Evolutionary conservation across 2,888 invertebrate genomes (phyloP), one percentile per base, ranked within the genome.

Genomic region (Sarcophaga subvicina): DNA sequence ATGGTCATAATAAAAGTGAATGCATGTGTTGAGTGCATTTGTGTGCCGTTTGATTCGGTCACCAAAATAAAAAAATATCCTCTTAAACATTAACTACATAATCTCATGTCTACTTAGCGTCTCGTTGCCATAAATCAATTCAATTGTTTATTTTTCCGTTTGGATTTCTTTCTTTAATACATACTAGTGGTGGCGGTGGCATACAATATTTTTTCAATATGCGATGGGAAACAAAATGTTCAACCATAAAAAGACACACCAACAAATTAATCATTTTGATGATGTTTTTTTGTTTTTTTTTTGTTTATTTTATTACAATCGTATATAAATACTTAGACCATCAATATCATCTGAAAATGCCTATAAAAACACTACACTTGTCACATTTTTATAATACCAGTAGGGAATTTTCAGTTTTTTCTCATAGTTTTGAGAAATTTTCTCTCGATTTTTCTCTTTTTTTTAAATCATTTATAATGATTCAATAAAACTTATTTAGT

Each of bases 21-120:
- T 85, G 47, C 69, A 79, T 73, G 83, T 86, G 86, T 79, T 80
- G 83, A 86, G 82, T 86, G 76, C 83, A 86, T 86, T 80, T 86
- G 78, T 75, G 83, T 54, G 84, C 69, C 75, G 37, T 54, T 54
- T 14, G 63, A 20, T 63, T 64, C n/a, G 76, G 82, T 84, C 89
- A 88, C 77, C 37, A 37, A 37, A 37, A 37, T 8, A 37, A 37
- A 37, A 8, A 37, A 85, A 83, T 86, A 89, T 81, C 76, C 84
- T 86, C 81, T 86, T 80, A 88, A 70, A 70, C 80, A 83, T 79
- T 91, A 90, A 90, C 80, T 80, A 91, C 91, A 87, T 91, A 91
- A 90, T 91, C 91, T 91, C 90, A 90, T 91, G 90, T 91, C 91
- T 90, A 91, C 90, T 91, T 91, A 91, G 89, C 90, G 91, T 91